These are phyloP conservation scores for Pomacea canaliculata DNA, from an alignment of 2,888 invertebrate genomes.

Conservation along the genomic window DNA sequence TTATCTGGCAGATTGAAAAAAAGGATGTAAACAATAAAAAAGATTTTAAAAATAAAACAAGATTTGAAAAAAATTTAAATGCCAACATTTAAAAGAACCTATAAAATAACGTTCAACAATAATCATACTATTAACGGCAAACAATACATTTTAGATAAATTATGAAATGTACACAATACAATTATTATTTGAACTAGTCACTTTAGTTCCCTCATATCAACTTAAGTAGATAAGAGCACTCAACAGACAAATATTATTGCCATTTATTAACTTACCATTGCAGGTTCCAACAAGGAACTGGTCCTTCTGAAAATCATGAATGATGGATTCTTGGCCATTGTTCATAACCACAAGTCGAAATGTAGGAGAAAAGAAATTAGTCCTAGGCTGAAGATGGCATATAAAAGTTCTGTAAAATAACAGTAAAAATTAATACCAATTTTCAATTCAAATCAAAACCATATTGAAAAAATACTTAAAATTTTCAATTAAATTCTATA, in stretches of 20 bases:
- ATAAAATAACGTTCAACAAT: too few species aligned
- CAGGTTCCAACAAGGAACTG: constrained; percentile 36
- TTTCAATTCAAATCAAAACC: too few species aligned
- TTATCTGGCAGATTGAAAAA: constrained; percentile 29
- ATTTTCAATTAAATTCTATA: too few species aligned
- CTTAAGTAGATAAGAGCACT: too few species aligned
- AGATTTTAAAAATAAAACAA: not conserved
- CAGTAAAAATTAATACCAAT: not conserved
- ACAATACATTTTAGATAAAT: too few species aligned
- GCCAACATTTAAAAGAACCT: too few species aligned
- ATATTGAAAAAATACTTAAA: too few species aligned
- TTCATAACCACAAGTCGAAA: constrained; percentile 36
- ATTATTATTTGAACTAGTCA: too few species aligned
- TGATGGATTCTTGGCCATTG: constrained; percentile 19
- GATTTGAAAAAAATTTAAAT: not conserved
- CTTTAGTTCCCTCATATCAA: too few species aligned
- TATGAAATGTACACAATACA: too few species aligned
- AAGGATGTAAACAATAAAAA: not conserved
- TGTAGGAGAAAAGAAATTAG: constrained; percentile 33
- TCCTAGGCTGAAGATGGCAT: constrained; percentile 32
- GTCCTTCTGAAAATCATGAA: constrained; percentile 26
- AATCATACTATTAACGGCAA: too few species aligned
- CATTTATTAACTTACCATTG: constrained; percentile 30
- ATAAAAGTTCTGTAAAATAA: constrained; percentile 30
- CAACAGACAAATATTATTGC: too few species aligned